Evolutionary conservation across 92 coral and sea anemone genomes (phyloP).

Genomic region (Phenganax marumi): DNA sequence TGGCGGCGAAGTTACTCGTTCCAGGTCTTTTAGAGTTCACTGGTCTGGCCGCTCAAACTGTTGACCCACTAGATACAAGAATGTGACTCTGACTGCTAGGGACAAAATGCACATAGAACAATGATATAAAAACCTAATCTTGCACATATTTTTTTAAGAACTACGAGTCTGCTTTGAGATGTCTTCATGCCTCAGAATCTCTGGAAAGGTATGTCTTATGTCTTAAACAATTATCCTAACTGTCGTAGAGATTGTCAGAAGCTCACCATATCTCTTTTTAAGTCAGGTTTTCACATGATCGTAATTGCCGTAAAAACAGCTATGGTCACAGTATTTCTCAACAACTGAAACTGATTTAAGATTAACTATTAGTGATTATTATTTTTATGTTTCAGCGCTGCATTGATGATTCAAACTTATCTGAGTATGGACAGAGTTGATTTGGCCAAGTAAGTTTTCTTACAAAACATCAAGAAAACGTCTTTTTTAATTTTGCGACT

Average conservation of each 20-base stretch:
- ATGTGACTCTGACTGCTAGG: no score
- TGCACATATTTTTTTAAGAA: slow-evolving; percentile 53
- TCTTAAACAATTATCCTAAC: no score
- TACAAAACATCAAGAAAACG: no score
- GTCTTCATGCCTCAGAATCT: slow-evolving; percentile 94
- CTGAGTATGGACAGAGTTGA: slow-evolving; percentile 95
- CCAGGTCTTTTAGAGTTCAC: no score
- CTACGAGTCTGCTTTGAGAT: slow-evolving; percentile 84
- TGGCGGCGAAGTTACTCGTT: no score
- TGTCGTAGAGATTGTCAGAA: no score
- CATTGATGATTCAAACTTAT: slow-evolving; percentile 84
- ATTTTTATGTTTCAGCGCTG: not conserved
- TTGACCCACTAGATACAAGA: no score
- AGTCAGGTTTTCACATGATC: not conserved
- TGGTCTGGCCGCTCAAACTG: no score
- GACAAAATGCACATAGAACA: no score
- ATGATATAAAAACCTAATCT: not conserved
- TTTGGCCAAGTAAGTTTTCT: slow-evolving; percentile 78
- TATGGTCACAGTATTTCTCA: not conserved
- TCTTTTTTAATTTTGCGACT: no score
- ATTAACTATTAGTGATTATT: not conserved
- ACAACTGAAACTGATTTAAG: not conserved
- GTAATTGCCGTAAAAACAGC: not conserved
- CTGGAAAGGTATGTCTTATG: slow-evolving; percentile 72
- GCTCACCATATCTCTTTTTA: not conserved